Evolutionary conservation across 2,113 vertebrate species (phyloP), one percentile per base, ranked within the genome.

Genomic region (Oryzias woworae): DNA sequence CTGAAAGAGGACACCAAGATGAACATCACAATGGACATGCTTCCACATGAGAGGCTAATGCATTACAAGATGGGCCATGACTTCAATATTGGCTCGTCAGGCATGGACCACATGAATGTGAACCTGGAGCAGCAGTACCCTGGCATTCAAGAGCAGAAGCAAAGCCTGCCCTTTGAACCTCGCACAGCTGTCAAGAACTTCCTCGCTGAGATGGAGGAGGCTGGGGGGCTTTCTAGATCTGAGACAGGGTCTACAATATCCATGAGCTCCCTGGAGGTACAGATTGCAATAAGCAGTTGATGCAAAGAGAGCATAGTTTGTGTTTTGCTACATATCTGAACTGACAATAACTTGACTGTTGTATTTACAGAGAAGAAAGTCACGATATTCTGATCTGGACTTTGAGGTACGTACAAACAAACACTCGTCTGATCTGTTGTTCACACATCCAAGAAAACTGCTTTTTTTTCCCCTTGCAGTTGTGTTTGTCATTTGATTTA

Each of bases 111-210:
- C 79, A 95, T 98, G 91, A 95, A 92, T 92, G 83, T 85, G 78
- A 88, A 88, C 80, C 93, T 98, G 92, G 97, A 99, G 75, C 88
- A 88, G 81, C 96, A 96, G 81, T 95, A 96, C 45, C 83, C 93
- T 12, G 84, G 92, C 49, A 93, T 82, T 83, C 89, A 83, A 66
- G 96, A 99, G 89, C 97, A 97, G 88, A 95, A 96, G 93, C 88
- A 97, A 89, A 98, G 79, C 90, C 91, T 98, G 81, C 93, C 96
- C 73, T 98, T 98, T 86, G 97, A 99, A 82, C 96, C 97, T 15
- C 96, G 96, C 81, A 98, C 97, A 48, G 96, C 96, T 69, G 96
- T 98, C 85, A 99, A 99, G 91, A 98, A 98, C 91, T 99, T 98
- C 92, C 95, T 99, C 73, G 96, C 97, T 0, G 97, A 98, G 85